These are phyloP conservation scores for Lasioglossum calceatum DNA, from an alignment of 2,888 invertebrate species.

Conservation along the genomic window DNA sequence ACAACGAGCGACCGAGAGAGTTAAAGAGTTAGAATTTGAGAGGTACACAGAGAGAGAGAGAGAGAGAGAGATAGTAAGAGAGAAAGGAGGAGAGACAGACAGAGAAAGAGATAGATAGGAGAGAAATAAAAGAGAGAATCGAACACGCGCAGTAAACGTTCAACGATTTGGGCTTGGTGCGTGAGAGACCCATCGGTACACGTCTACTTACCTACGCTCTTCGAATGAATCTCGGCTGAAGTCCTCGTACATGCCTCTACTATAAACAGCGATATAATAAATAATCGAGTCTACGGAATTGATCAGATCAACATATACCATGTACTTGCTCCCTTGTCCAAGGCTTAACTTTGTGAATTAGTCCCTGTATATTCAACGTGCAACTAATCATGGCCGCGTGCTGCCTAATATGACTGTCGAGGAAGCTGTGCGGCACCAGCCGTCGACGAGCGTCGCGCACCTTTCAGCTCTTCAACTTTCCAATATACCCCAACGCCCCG, in stretches of 20 bases:
- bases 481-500: not conserved
- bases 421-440: not conserved
- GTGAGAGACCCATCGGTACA: conserved; percentile 68
- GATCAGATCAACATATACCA: conserved; percentile 71
- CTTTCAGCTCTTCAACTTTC: conserved; percentile 1
- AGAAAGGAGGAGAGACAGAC: conserved; percentile 63
- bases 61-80: not conserved
- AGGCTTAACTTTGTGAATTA: conserved; percentile 82
- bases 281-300: conserved; percentile 78
- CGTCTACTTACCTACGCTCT: conserved; percentile 89
- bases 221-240: conserved; percentile 95
- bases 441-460: not conserved
- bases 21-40: not conserved
- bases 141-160: conserved; percentile 57
- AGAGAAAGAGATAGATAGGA: conserved; percentile 21
- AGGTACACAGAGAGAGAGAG: too few species aligned
- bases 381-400: conserved; percentile 63
- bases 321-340: conserved; percentile 79
- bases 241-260: conserved; percentile 92
- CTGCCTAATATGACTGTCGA: conserved; percentile 74
- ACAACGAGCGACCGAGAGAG: conserved; percentile 8
- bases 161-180: conserved; percentile 64
- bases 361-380: conserved; percentile 72
- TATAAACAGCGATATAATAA: conserved; percentile 82
- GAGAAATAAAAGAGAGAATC: conserved; percentile 26